phyloP scores from a whole-genome alignment of 2,888 invertebrate species.

The Xestobium rufovillosum region DNA sequence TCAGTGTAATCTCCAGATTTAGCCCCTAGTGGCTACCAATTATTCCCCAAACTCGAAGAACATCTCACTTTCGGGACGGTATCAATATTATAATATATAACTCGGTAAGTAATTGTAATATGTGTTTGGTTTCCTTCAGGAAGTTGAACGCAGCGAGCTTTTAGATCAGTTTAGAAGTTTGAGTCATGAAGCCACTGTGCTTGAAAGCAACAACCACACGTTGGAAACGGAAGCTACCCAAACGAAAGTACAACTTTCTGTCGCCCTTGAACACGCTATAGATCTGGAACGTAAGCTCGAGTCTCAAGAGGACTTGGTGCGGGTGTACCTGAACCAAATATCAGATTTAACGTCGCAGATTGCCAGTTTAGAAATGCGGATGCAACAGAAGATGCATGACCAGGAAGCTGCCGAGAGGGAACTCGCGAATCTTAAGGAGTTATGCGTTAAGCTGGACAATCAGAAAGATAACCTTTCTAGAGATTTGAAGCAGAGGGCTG shows the following conservation, averaged over 20 bases:
- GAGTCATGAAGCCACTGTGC: conserved; percentile 65
- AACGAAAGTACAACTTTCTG: conserved; percentile 50
- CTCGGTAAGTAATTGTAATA: conserved; percentile 2
- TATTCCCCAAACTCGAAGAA: too few relatives aligned
- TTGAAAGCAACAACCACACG: conserved; percentile 74
- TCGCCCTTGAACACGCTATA: conserved; percentile 52
- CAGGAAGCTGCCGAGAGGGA: conserved; percentile 55
- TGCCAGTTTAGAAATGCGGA: conserved; percentile 57
- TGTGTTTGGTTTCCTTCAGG: conserved; percentile 47
- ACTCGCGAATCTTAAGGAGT: conserved; percentile 50
- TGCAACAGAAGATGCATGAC: conserved; percentile 52
- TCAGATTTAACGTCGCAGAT: conserved; percentile 48
- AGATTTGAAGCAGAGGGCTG: neutral
- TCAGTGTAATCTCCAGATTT: too few relatives aligned
- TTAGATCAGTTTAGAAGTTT: conserved; percentile 71
- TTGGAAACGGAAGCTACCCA: conserved; percentile 70
- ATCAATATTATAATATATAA: conserved; percentile 13
- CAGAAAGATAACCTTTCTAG: conserved; percentile 55
- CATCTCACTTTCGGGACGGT: too few relatives aligned
- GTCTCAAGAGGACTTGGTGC: neutral
- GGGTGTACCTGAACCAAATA: conserved; percentile 37
- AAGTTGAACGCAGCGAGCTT: conserved; percentile 72
- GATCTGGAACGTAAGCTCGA: conserved; percentile 54
- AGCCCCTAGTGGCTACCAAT: too few relatives aligned
- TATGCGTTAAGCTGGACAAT: conserved; percentile 57